These are phyloP conservation scores for Tympanuchus pallidicinctus DNA, from an alignment of 2,113 vertebrate genomes.

Conservation along the genomic window DNA sequence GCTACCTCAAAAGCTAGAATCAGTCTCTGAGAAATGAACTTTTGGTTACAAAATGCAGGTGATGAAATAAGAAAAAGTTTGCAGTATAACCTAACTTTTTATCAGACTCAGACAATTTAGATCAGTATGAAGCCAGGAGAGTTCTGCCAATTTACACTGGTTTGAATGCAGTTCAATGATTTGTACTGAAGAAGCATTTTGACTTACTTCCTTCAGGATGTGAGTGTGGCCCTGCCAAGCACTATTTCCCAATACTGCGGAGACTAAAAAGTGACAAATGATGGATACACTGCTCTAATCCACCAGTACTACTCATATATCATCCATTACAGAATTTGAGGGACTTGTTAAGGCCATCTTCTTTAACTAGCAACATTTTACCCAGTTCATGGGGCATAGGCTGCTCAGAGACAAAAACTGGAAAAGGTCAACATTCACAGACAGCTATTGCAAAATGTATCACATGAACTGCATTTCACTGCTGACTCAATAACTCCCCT, in stretches of 20 bases:
- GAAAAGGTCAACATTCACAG: neutral
- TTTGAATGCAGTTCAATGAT: neutral
- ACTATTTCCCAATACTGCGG: neutral
- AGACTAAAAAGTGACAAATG: neutral
- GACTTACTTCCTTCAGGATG: conserved; percentile 5
- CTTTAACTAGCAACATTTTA: conserved; percentile 6
- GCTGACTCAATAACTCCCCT: neutral
- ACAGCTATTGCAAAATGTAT: conserved; percentile 40
- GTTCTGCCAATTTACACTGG: neutral
- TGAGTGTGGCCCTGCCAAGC: fast-evolving
- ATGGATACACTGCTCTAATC: neutral
- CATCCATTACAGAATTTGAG: neutral
- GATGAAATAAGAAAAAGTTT: neutral
- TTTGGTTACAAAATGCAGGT: neutral
- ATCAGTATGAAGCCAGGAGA: neutral
- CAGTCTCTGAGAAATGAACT: neutral
- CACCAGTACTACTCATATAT: neutral
- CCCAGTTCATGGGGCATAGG: conserved; percentile 6
- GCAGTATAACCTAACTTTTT: neutral
- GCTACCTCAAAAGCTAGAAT: neutral
- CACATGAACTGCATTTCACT: neutral
- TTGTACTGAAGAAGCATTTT: neutral
- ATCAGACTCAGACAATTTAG: neutral
- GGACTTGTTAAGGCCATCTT: neutral
- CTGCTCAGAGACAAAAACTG: neutral